Percentiles rank a stretch among this genome's conserved stretches.
phyloP scores from a whole-genome alignment of 2,888 invertebrate species.

The Tetragnatha montana region DNA sequence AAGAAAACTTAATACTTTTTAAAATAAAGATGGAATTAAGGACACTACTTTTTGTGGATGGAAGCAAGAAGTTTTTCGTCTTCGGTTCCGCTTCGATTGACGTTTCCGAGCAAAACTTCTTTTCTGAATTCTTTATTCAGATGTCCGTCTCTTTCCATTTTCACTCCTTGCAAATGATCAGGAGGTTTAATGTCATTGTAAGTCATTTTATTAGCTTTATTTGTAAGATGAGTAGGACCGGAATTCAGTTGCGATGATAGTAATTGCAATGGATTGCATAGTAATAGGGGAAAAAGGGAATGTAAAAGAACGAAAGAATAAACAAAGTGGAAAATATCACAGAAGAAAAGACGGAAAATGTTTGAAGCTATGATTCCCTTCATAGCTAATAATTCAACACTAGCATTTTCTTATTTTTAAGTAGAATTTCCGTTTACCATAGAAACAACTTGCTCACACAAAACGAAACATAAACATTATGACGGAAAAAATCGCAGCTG shows the following conservation, averaged over 20 bases:
- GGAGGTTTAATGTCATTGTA: constrained; percentile 75
- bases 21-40: too few relatives aligned
- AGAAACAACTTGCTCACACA: too few relatives aligned
- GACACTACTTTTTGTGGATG: constrained; percentile 70
- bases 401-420: background rate
- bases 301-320: background rate
- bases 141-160: constrained; percentile 78
- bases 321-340: constrained; percentile 41
- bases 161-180: constrained; percentile 77
- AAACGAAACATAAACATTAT: too few relatives aligned
- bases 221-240: background rate
- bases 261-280: constrained; percentile 43
- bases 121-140: constrained; percentile 77
- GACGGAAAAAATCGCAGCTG: too few relatives aligned
- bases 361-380: background rate
- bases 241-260: constrained; percentile 33
- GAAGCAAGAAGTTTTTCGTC: constrained; percentile 68
- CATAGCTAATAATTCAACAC: background rate
- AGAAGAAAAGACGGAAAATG: background rate
- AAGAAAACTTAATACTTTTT: too few relatives aligned
- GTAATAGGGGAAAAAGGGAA: background rate
- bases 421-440: too few relatives aligned
- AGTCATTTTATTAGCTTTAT: constrained; percentile 28
- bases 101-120: constrained; percentile 76
- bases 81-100: constrained; percentile 73